These are phyloP conservation scores for Physella acuta DNA, from an alignment of 1,140 invertebrate genomes.

Conservation along the genomic window DNA sequence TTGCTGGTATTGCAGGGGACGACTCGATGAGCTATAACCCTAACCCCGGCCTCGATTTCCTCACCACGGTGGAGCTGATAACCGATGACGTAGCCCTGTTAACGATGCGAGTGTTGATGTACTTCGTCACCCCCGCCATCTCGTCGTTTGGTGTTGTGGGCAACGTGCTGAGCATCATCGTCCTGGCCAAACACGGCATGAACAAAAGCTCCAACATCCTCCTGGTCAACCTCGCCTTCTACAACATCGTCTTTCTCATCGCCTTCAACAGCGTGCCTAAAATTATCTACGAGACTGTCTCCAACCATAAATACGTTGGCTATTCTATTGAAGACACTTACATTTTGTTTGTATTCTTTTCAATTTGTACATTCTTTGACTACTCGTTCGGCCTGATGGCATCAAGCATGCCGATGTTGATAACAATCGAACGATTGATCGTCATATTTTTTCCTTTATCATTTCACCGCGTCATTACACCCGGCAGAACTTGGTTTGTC, in stretches of 20 bases:
- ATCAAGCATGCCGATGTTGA: neutral
- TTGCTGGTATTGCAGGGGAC: too few species aligned
- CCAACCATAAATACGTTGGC: too few species aligned
- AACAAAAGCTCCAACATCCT: neutral
- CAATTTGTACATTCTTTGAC: too few species aligned
- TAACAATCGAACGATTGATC: slow-evolving; percentile 10
- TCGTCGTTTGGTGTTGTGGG: neutral
- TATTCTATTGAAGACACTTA: too few species aligned
- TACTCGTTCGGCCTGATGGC: slow-evolving; percentile 9
- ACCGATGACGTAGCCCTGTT: too few species aligned
- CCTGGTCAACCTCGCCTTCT: neutral
- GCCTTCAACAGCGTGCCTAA: too few species aligned
- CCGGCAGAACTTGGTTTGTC: neutral
- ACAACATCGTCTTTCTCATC: neutral
- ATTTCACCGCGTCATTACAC: neutral
- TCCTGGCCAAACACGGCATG: neutral
- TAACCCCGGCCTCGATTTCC: too few species aligned
- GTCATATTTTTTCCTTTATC: slow-evolving; percentile 10
- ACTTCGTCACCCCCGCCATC: neutral
- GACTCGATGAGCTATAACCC: too few species aligned
- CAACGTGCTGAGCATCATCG: neutral
- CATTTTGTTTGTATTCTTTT: too few species aligned
- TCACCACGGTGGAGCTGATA: too few species aligned
- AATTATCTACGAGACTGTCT: too few species aligned
- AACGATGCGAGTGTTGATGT: too few species aligned